These are phyloP conservation scores for Stegodyphus mimosarum DNA, from an alignment of 1,140 invertebrate species.

Conservation along the genomic window DNA sequence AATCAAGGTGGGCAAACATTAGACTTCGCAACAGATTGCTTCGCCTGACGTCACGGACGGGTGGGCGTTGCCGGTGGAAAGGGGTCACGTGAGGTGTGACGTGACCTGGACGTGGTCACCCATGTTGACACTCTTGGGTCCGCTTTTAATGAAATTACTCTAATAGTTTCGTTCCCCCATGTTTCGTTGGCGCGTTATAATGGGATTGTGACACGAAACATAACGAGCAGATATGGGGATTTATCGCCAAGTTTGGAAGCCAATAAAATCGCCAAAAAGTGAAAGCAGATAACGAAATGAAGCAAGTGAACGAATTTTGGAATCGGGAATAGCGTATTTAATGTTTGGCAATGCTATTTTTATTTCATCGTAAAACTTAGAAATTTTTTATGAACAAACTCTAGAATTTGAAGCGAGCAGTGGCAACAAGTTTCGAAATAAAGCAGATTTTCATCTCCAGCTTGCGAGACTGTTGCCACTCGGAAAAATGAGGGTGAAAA, in stretches of 20 bases:
- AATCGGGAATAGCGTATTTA: no score
- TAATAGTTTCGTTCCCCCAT: not conserved
- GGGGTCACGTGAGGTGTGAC: constrained; percentile 50
- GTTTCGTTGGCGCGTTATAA: constrained; percentile 17
- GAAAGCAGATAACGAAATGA: no score
- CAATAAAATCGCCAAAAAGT: no score
- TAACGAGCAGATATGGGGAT: not conserved
- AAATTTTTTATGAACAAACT: no score
- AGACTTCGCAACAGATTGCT: constrained; percentile 43
- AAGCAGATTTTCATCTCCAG: no score
- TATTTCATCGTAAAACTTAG: no score
- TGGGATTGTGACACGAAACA: constrained; percentile 18
- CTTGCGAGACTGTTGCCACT: no score
- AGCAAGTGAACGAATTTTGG: no score
- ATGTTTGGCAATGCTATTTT: no score
- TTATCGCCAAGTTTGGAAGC: constrained; percentile 2
- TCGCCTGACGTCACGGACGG: constrained; percentile 13
- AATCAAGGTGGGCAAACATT: constrained; percentile 52
- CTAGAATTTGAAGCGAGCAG: no score
- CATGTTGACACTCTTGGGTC: constrained; percentile 42
- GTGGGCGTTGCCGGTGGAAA: constrained; percentile 32
- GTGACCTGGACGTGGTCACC: constrained; percentile 43
- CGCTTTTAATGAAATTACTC: constrained; percentile 59
- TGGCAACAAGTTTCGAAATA: no score
- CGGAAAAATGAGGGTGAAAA: no score